Conservation (phyloP, 2,888 invertebrate species). For the Hypena proboscidalis region DNA sequence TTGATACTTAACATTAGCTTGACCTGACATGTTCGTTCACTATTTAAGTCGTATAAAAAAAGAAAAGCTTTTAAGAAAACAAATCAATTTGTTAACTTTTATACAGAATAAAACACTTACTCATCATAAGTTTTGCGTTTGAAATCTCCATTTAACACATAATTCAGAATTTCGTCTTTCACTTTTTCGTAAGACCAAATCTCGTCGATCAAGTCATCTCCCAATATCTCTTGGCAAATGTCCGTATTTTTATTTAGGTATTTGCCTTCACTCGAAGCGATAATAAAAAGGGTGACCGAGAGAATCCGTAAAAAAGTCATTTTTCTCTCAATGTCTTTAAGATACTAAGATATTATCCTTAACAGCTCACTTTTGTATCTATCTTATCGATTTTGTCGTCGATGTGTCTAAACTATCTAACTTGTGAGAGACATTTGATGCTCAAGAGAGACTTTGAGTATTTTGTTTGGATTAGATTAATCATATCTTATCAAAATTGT, state of each 20-base stretch:
- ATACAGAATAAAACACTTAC: constrained; percentile 54
- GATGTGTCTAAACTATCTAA: constrained; percentile 47
- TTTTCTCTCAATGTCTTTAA: constrained; percentile 39
- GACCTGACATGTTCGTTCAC: too few species aligned
- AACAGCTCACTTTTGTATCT: constrained; percentile 44
- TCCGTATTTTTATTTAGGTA: constrained; percentile 52
- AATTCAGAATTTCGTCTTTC: constrained; percentile 80
- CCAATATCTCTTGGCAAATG: constrained; percentile 67
- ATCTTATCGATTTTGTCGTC: constrained; percentile 49
- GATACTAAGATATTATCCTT: constrained; percentile 50
- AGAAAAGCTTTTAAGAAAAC: too few species aligned
- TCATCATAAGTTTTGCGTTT: constrained; percentile 85
- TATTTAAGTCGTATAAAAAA: too few species aligned
- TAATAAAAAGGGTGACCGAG: constrained; percentile 51
- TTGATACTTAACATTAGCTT: too few species aligned
- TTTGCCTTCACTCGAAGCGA: constrained; percentile 55
- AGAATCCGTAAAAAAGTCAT: constrained; percentile 55
- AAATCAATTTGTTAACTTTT: neutral
- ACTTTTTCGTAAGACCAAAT: constrained; percentile 84
- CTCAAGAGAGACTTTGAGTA: constrained; percentile 30
- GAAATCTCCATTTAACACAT: constrained; percentile 80
- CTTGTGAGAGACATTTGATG: constrained; percentile 45
- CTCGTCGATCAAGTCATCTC: constrained; percentile 80
- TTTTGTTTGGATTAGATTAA: constrained; percentile 33
- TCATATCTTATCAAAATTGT: constrained; percentile 43